These are phyloP conservation scores for Plecotus auritus DNA, from an alignment of 2,113 vertebrate species.

Conservation along the genomic window DNA sequence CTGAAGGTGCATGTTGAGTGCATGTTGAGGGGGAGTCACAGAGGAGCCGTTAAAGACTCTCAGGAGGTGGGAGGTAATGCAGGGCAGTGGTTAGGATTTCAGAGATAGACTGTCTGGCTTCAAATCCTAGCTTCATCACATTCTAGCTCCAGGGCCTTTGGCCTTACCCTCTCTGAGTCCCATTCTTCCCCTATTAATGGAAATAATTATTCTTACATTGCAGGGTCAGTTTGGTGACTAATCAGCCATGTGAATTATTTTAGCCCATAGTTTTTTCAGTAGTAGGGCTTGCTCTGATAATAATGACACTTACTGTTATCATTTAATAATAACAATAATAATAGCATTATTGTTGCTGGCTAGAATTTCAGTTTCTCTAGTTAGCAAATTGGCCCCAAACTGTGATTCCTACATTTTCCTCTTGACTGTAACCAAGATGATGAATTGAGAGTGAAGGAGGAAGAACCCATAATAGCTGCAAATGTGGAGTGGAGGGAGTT, in stretches of 20 bases:
- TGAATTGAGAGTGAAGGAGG: neutral
- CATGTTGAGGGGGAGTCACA: accelerated
- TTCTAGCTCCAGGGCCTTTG: too few relatives aligned
- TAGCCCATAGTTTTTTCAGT: neutral
- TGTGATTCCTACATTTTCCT: neutral
- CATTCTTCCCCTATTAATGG: neutral
- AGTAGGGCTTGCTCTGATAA: neutral
- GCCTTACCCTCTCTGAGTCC: neutral
- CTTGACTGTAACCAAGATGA: neutral
- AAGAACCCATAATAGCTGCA: neutral
- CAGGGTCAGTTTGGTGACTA: neutral
- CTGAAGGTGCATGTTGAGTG: neutral
- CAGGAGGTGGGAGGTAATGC: neutral
- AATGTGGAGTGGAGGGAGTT: neutral
- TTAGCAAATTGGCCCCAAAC: neutral
- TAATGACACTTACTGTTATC: neutral
- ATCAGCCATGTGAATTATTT: neutral
- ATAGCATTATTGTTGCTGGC: neutral
- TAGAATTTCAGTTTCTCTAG: neutral
- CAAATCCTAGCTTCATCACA: neutral
- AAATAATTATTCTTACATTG: neutral
- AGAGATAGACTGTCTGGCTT: neutral
- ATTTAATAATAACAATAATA: neutral
- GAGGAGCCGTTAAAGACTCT: neutral
- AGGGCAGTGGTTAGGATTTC: neutral